Base-by-base conservation (phyloP, 1,140 invertebrate species). In the Metopolophium dirhodum region DNA sequence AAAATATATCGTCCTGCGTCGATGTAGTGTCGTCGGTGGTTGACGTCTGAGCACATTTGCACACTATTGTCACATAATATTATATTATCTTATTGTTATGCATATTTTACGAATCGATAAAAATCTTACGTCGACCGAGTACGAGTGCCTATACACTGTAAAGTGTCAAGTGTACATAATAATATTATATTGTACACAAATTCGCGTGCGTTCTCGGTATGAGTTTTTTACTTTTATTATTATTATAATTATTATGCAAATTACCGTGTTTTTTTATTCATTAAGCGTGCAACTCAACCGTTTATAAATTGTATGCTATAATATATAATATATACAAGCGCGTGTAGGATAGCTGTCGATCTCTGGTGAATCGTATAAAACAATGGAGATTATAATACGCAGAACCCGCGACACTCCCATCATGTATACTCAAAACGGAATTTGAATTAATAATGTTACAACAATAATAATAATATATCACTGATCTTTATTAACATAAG, bases 171-270 rank as follows among this genome's bases (percentile, higher is more conserved):
- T 18, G 30, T 77, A 77, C n/a, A 77, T 77, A 57, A 9, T n/a
- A 61, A 41, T n/a, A 7, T 54, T n/a, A 7, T 54, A 54, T 23
- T 54, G 61, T 77, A 20, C 18, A 77, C 18, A 20, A n/a, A n/a
- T 77, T 77, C n/a, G 11, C 30, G n/a, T 35, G n/a, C 61, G n/a
- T 77, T n/a, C 14, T 77, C 14, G 61, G 61, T n/a, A n/a, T n/a
- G 30, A 18, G 9, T 77, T 77, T 77, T 77, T 77, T 0, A 6
- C 9, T n/a, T 77, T 61, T 61, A 61, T 7, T 77, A 7, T n/a
- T 68, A 14, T 85, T 85, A 26, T 45, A 26, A 41, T 85, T 85
- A 85, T 26, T 45, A 85, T 85, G 83, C 83, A 85, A 85, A 85
- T 85, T 41, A 23, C 41, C 7, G 37, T 26, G 23, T 30, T 45